Evolutionary conservation across 2,797 vertebrate genomes (phyloP), one percentile per base, ranked within the genome.

Genomic region (Notamacropus eugenii): DNA sequence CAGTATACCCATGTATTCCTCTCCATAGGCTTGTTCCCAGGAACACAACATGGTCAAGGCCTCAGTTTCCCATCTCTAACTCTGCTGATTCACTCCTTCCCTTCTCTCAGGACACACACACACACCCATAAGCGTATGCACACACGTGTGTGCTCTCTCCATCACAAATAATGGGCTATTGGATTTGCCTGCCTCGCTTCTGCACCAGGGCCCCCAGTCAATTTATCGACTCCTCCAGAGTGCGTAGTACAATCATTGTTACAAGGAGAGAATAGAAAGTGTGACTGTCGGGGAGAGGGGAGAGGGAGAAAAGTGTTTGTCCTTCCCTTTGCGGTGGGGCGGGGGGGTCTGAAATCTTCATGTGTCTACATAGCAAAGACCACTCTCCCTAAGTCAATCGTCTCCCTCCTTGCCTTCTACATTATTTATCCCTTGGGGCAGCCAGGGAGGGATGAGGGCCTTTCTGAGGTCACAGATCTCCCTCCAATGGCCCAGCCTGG

Each of bases 151-250:
- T 9, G 40, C 96, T 93, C 96, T 97, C 97, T 97, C 97, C 95
- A 5, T 24, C 74, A 97, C 97, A 98, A 98, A 98, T 98, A 98
- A 98, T 97, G 98, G 98, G 97, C 93, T 98, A 98, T 99, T 98
- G 98, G 98, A 98, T 99, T 98, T 98, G 98, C 98, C 98, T 98
- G 98, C 98, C 97, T 98, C 95, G 11, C 98, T 98, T 98, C 98
- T 97, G 98, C 98, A 97, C 99, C 99, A 98, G 99, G 98, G 97
- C 98, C 97, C 74, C 97, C 92, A 96, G 99, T 99, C 98, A 97
- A 99, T 99, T 99, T 99, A 99, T 99, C 98, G 99, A 99, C 99
- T 99, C 98, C 98, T 99, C 99, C 99, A 99, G 98, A 98, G 98
- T 98, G 97, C 98, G 97, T 97, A 98, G 98, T 98, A 98, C 98